These are phyloP conservation scores for Troglohyphantes excavatus DNA, from an alignment of 2,888 invertebrate genomes.

Conservation along the genomic window DNA sequence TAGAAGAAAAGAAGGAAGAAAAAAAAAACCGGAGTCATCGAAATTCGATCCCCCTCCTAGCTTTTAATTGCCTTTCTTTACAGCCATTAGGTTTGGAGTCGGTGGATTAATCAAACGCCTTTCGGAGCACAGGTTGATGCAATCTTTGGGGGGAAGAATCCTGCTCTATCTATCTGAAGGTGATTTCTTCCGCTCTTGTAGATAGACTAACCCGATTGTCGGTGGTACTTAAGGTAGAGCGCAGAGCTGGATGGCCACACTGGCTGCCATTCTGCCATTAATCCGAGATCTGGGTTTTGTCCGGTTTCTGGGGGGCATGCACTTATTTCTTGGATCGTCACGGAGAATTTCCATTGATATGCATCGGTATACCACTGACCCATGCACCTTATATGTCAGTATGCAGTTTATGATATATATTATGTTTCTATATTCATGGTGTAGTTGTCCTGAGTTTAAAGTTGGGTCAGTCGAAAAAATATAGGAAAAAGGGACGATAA, in stretches of 20 bases:
- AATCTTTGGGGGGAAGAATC: conserved; percentile 1
- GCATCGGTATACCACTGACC: too few species aligned
- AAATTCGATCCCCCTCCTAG: conserved; percentile 77
- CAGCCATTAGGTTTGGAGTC: conserved; percentile 77
- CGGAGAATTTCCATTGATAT: too few species aligned
- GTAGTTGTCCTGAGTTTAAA: too few species aligned
- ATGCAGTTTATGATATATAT: too few species aligned
- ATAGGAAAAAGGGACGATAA: too few species aligned
- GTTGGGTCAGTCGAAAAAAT: too few species aligned
- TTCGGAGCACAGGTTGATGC: conserved; percentile 45
- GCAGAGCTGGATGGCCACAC: neutral
- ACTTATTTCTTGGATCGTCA: too few species aligned
- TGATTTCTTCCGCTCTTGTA: conserved; percentile 35
- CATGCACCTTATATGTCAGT: too few species aligned
- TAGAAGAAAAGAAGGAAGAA: neutral
- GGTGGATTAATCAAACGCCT: conserved; percentile 73
- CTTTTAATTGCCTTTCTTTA: conserved; percentile 79
- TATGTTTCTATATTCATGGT: too few species aligned
- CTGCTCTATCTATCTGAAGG: conserved; percentile 29
- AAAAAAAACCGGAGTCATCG: conserved; percentile 56
- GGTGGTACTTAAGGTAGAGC: conserved; percentile 17
- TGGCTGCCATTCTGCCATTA: conserved; percentile 55
- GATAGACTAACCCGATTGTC: conserved; percentile 53
- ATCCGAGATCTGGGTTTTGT: conserved; percentile 46
- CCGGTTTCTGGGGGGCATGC: neutral